Base-by-base conservation (phyloP, 2,113 vertebrate species). In the Lynx canadensis region DNA sequence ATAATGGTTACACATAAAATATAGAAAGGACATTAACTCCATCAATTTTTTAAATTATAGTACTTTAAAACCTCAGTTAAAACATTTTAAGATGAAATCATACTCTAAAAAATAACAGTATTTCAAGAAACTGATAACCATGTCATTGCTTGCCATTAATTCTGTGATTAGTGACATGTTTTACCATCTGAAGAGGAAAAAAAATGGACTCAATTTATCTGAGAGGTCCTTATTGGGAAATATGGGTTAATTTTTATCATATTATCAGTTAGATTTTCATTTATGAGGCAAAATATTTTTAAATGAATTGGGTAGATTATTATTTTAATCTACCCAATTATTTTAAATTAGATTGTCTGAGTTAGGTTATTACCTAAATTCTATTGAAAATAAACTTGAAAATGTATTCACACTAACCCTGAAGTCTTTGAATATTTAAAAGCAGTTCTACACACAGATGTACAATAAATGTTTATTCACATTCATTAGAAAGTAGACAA, bases 41-140 rank as follows among this genome's bases (percentile, higher is more conserved):
- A 95, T 15, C 55, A 74, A 52, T n/a, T 74, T 96, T 68, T 60
- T 68, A 55, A 94, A 89, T 94, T 65, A 94, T 4, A 87, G 7
- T 73, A 50, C 52, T 78, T 95, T 69, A 63, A 80, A 74, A 89
- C 5, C 68, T 69, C 81, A 80, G 29, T 74, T 85, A 69, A 36
- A 65, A 85, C 4, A 48, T 52, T 92, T 89, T 90, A 69, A 83
- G 80, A 87, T 73, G 63, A 88, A 93, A 76, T 83, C 36, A 92
- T 69, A 69, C 33, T 76, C 31, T 73, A n/a, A 73, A 94, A 86
- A 90, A 31, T 82, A 10, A 97, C 19, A 82, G 2, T 76, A 55
- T 55, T 82, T 92, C 78, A 93, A 66, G 23, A 69, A 38, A 90
- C 41, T 78, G 38, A 84, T 91, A 63, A 86, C 29, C 0, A 27